phyloP scores from a whole-genome alignment of 2,888 invertebrate species.

The Drosophila koepferae region DNA sequence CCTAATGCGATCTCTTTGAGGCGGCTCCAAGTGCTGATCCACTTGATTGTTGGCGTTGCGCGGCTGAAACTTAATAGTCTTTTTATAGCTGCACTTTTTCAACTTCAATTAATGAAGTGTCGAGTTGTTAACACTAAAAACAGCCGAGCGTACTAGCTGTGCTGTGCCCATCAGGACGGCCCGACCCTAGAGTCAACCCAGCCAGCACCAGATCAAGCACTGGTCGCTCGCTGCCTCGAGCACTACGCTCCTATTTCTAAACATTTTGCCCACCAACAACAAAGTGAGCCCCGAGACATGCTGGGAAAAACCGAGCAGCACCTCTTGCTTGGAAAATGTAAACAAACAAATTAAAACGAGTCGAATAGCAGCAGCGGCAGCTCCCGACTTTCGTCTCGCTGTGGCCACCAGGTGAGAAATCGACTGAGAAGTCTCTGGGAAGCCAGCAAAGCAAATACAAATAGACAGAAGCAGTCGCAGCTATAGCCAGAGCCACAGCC shows the following conservation, averaged over 20 bases:
- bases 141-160: constrained; percentile 44
- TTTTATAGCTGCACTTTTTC: constrained; percentile 79
- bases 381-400: constrained; percentile 24
- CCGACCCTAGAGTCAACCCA: constrained; percentile 4
- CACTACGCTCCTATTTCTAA: constrained; percentile 63
- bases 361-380: constrained; percentile 51
- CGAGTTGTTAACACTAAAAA: constrained; percentile 81
- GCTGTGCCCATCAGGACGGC: constrained; percentile 23
- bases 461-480: constrained; percentile 36
- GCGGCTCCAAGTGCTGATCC: constrained; percentile 43
- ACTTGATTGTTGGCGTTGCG: constrained; percentile 54
- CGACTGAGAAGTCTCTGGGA: constrained; percentile 49
- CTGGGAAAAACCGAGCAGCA: constrained; percentile 59
- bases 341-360: constrained; percentile 80
- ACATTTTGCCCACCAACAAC: constrained; percentile 58
- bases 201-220: neutral
- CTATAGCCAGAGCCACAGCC: neutral
- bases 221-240: constrained; percentile 8
- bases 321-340: constrained; percentile 65
- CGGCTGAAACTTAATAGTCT: constrained; percentile 72
- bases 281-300: constrained; percentile 48
- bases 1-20: constrained; percentile 48
- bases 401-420: constrained; percentile 74
- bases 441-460: constrained; percentile 46
- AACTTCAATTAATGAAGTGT: constrained; percentile 81